Percentiles rank a stretch among this genome's conserved stretches.
These are phyloP conservation scores for Cylas formicarius DNA, from an alignment of 1,140 invertebrate genomes.

Conservation along the genomic window DNA sequence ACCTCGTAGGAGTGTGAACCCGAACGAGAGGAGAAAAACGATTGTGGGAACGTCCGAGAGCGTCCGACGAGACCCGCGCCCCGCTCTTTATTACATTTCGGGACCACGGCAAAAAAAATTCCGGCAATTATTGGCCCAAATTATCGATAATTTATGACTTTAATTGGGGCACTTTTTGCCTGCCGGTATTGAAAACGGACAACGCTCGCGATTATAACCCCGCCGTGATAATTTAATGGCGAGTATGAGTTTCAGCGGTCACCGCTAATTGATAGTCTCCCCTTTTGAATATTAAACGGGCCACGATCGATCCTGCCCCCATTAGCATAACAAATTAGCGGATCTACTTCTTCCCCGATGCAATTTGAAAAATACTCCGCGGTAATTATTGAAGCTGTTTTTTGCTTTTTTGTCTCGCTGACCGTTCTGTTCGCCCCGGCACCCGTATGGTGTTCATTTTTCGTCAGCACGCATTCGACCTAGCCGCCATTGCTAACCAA, in stretches of 20 bases:
- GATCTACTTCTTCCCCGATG: slow-evolving; percentile 3
- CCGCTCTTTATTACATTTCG: slow-evolving; percentile 20
- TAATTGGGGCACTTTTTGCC: slow-evolving; percentile 6
- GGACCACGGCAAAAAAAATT: slow-evolving; percentile 8
- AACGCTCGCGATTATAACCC: too few relatives aligned
- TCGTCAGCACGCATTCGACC: too few relatives aligned
- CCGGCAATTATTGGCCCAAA: slow-evolving; percentile 6
- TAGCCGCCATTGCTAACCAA: too few relatives aligned
- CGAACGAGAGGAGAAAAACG: background rate
- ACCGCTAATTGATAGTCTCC: slow-evolving; percentile 10
- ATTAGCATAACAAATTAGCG: slow-evolving; percentile 12
- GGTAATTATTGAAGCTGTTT: background rate
- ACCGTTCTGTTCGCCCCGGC: too few relatives aligned
- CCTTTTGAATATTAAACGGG: slow-evolving; percentile 10
- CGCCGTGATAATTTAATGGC: slow-evolving; percentile 14
- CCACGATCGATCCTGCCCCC: background rate
- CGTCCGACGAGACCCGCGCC: slow-evolving; percentile 24
- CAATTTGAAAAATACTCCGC: background rate
- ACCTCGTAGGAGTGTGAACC: too few relatives aligned
- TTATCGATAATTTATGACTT: slow-evolving; percentile 6
- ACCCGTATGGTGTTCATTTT: too few relatives aligned
- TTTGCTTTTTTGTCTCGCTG: background rate
- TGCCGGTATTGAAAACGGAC: slow-evolving; percentile 4
- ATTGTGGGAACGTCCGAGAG: background rate
- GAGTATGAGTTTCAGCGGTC: slow-evolving; percentile 17